Percentiles rank a stretch among this genome's conserved stretches.
phyloP scores from a whole-genome alignment of 2,888 invertebrate genomes.

The Eueremaeus valkanovi region DNA sequence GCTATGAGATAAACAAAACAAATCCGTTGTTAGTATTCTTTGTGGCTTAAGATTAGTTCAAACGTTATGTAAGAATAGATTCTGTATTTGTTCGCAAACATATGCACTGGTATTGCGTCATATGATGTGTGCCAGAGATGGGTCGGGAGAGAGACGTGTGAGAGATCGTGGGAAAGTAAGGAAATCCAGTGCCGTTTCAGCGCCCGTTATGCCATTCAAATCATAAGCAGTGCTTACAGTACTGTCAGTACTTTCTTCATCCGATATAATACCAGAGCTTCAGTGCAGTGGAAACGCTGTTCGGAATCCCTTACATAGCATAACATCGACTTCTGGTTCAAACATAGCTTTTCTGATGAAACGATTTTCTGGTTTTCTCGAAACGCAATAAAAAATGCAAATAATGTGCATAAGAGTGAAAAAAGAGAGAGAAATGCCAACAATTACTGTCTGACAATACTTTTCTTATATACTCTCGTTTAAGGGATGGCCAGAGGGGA shows the following conservation, averaged over 20 bases:
- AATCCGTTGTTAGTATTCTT: too few species aligned
- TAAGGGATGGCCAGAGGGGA: too few species aligned
- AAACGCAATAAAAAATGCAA: constrained; percentile 17
- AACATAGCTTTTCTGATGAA: background rate
- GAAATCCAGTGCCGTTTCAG: constrained; percentile 6
- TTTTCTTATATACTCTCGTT: too few species aligned
- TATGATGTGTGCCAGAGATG: background rate
- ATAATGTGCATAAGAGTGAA: background rate
- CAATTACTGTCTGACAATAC: constrained; percentile 10
- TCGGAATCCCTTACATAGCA: background rate
- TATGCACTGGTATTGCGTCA: constrained; percentile 2
- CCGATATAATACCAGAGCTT: background rate
- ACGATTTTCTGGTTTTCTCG: constrained; percentile 21
- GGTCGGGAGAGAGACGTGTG: background rate
- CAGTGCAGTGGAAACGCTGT: constrained; percentile 1
- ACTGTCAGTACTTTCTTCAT: background rate
- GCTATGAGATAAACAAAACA: too few species aligned
- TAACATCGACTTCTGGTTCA: too few species aligned
- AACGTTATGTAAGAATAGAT: too few species aligned
- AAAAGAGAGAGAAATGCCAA: background rate
- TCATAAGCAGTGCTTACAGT: background rate
- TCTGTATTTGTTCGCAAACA: too few species aligned
- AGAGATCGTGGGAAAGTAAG: constrained; percentile 23
- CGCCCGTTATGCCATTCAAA: constrained; percentile 25
- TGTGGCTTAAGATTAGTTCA: too few species aligned